Percentiles rank a stretch among this genome's conserved stretches.
These are phyloP conservation scores for Zophobas morio DNA, from an alignment of 1,140 invertebrate genomes.

Conservation along the genomic window DNA sequence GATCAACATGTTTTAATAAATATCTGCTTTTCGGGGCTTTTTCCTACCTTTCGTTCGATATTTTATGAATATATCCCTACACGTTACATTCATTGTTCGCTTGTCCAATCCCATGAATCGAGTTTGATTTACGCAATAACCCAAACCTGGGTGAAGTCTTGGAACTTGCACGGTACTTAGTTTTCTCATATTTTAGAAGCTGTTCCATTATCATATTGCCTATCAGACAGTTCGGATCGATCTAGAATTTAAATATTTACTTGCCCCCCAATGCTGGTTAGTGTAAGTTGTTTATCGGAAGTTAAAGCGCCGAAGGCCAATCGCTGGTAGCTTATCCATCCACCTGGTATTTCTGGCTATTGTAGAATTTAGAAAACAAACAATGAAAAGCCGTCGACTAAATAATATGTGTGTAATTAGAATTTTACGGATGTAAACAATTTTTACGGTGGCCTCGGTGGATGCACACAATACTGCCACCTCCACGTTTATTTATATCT, in stretches of 20 bases:
- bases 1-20: too few species aligned
- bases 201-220: too few species aligned
- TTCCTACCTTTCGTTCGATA: too few species aligned
- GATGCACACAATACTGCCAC: background rate
- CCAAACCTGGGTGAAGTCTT: too few species aligned
- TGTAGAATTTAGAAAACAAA: conserved; percentile 21
- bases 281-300: background rate
- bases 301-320: background rate
- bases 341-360: conserved; percentile 21
- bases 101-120: too few species aligned
- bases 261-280: background rate
- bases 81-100: too few species aligned
- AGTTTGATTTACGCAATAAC: too few species aligned
- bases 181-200: too few species aligned
- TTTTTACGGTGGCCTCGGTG: conserved; percentile 34
- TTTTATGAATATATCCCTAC: too few species aligned
- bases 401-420: conserved; percentile 32
- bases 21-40: too few species aligned
- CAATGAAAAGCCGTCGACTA: conserved; percentile 4
- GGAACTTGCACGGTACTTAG: too few species aligned
- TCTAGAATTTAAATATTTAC: background rate
- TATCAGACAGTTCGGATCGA: too few species aligned
- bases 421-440: conserved; percentile 44
- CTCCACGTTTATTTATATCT: conserved; percentile 42
- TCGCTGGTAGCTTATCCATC: conserved; percentile 1